phyloP scores from a whole-genome alignment of 2,113 vertebrate species.

The Conger conger region DNA sequence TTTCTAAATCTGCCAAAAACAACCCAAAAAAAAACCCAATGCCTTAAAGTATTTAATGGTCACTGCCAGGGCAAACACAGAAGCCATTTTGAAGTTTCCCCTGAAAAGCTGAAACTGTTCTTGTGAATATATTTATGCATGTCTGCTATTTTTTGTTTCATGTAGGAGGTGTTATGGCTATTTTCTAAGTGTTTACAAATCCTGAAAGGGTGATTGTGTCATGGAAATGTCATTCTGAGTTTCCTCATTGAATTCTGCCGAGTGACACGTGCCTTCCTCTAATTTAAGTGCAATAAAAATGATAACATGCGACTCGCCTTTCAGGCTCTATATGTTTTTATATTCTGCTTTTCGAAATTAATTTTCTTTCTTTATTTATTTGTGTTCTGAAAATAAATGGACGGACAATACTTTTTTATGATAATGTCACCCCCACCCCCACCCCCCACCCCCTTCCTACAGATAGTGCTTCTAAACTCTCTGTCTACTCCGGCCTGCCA shows the following conservation, averaged over 20 bases:
- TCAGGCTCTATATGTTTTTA: conserved; percentile 36
- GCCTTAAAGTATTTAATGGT: not conserved
- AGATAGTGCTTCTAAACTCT: no score
- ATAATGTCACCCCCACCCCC: not conserved
- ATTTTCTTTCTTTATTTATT: conserved; percentile 55
- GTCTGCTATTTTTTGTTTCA: not conserved
- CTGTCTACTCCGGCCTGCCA: no score
- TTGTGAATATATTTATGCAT: conserved; percentile 2
- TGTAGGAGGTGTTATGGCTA: not conserved
- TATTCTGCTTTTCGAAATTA: conserved; percentile 56
- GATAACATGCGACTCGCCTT: conserved; percentile 36
- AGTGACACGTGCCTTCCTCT: conserved; percentile 38
- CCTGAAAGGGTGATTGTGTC: conserved; percentile 11
- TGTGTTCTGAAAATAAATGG: conserved; percentile 62
- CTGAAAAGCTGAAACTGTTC: not conserved
- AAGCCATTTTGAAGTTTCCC: not conserved
- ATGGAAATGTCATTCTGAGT: conserved; percentile 34
- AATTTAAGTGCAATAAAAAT: conserved; percentile 43
- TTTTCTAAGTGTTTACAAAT: conserved; percentile 4
- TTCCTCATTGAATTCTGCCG: conserved; percentile 32
- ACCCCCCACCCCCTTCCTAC: no score
- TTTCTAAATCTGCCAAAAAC: not conserved
- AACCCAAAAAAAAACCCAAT: not conserved
- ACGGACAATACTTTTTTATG: conserved; percentile 22
- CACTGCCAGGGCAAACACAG: not conserved